Conservation (phyloP, 2,797 vertebrate genomes). For the Prunella strophiata region DNA sequence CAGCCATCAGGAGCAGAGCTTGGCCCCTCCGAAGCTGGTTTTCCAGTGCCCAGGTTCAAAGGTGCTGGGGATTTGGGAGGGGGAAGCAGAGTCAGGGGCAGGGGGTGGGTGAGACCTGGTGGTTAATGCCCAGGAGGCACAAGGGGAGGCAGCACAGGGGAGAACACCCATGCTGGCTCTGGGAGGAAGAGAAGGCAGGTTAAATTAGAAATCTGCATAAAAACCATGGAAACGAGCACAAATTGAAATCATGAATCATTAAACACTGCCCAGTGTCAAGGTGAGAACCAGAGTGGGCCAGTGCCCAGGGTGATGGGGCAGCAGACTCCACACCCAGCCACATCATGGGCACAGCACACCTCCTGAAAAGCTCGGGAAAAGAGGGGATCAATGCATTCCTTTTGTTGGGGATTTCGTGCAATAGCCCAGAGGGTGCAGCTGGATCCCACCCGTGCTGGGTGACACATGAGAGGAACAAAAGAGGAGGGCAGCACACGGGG, state of each 20-base stretch:
- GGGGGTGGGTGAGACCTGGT: not conserved
- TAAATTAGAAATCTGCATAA: not conserved
- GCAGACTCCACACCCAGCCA: fast-evolving
- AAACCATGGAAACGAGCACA: not conserved
- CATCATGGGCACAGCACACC: not conserved
- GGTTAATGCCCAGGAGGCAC: not conserved
- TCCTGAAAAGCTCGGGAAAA: not conserved
- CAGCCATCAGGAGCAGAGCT: not conserved
- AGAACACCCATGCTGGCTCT: not conserved
- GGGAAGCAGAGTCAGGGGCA: not conserved
- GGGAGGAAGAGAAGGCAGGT: not conserved
- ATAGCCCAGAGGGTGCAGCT: not conserved
- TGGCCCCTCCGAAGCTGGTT: fast-evolving
- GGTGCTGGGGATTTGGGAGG: not conserved
- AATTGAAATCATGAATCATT: not conserved
- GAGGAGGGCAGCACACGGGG: not conserved
- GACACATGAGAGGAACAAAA: not conserved
- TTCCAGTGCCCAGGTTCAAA: not conserved
- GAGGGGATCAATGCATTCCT: not conserved
- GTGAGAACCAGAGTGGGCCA: not conserved
- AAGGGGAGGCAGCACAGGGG: fast-evolving
- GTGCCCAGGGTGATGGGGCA: fast-evolving
- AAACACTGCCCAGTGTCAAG: not conserved
- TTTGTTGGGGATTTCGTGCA: not conserved
- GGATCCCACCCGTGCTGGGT: not conserved